Conservation (phyloP, 2,888 invertebrate species). For the Diplazon laetatorius region DNA sequence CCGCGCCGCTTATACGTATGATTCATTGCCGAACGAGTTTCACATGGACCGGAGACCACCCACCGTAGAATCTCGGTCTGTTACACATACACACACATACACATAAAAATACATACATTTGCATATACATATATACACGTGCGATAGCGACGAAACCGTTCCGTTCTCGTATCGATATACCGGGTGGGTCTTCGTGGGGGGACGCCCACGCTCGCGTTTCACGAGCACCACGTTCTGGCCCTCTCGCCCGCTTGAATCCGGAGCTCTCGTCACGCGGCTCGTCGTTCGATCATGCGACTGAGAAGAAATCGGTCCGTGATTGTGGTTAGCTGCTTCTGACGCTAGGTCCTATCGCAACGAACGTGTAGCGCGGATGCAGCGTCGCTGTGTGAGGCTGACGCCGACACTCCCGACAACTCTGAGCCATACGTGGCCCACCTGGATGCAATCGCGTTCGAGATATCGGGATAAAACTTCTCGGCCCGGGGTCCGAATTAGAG, state of each 20-base stretch:
- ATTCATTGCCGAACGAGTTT: constrained; percentile 77
- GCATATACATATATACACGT: no score
- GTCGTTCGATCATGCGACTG: constrained; percentile 73
- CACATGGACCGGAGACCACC: constrained; percentile 75
- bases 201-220: constrained; percentile 76
- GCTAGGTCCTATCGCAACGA: constrained; percentile 11
- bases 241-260: constrained; percentile 50
- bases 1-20: constrained; percentile 71
- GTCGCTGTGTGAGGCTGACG: constrained; percentile 50
- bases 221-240: constrained; percentile 47
- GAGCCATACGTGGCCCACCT: constrained; percentile 71
- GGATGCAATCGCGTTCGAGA: constrained; percentile 79
- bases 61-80: constrained; percentile 71
- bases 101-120: no score
- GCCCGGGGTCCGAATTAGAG: constrained; percentile 79
- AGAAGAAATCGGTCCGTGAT: constrained; percentile 60
- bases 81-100: no score
- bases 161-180: constrained; percentile 79
- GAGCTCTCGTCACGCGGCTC: constrained; percentile 54
- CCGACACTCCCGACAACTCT: constrained; percentile 44
- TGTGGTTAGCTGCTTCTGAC: constrained; percentile 22
- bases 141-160: constrained; percentile 66
- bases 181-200: constrained; percentile 70
- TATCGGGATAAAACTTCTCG: constrained; percentile 78
- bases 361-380: background rate